Conservation (phyloP, 2,888 invertebrate genomes). For the Amphiduros pacificus region DNA sequence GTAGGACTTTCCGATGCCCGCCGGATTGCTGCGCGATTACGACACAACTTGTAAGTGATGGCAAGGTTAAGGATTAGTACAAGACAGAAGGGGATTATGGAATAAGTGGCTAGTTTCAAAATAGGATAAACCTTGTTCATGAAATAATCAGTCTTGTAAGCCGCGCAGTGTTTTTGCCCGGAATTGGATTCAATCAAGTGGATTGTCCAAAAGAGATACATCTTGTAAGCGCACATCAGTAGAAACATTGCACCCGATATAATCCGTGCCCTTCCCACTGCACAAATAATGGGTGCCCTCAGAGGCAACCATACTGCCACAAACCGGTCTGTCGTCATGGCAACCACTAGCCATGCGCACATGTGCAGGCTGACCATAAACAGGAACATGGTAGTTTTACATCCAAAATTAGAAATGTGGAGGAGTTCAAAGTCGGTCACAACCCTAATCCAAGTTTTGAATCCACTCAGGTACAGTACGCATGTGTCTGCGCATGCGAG, state of each 20-base stretch:
- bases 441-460: conserved; percentile 50
- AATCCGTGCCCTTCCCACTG: conserved; percentile 15
- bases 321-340: conserved; percentile 27
- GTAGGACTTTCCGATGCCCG: not conserved
- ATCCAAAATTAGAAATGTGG: conserved; percentile 40
- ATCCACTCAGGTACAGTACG: conserved; percentile 47
- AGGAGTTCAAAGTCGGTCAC: conserved; percentile 45
- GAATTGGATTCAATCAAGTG: not conserved
- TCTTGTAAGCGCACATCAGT: conserved; percentile 13
- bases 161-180: conserved; percentile 24
- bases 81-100: conserved; percentile 42
- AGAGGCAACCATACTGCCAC: conserved; percentile 30
- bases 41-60: conserved; percentile 33
- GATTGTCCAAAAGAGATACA: conserved; percentile 19
- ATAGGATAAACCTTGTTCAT: conserved; percentile 39
- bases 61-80: conserved; percentile 44
- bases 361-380: conserved; percentile 37
- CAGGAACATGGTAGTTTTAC: conserved; percentile 46
- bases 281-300: conserved; percentile 19
- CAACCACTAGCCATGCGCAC: conserved; percentile 27
- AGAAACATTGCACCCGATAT: conserved; percentile 7
- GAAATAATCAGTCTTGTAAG: conserved; percentile 33
- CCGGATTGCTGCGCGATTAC: not conserved
- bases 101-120: conserved; percentile 43
- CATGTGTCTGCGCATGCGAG: conserved; percentile 49